Base-by-base conservation (phyloP, 1,140 invertebrate species). In the Pristionchus pacificus region DNA sequence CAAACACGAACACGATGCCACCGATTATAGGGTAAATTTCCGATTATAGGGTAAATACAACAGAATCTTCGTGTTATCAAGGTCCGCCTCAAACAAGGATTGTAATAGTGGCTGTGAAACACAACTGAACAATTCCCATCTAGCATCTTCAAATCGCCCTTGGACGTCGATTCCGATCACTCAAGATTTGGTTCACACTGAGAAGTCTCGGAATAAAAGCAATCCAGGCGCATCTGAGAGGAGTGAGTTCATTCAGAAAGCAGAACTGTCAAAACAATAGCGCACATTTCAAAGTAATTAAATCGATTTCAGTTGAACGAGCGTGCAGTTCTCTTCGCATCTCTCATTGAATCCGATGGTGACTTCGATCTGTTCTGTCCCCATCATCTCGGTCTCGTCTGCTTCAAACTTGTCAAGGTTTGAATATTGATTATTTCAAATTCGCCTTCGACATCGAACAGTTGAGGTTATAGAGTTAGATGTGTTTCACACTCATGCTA, bases 61-160 rank as follows among this genome's bases (percentile, higher is more conserved):
- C 0, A 28, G 32, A 59, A 6, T 31, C n/a, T 32, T 15, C 13
- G 13, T 61, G 28, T 14, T 13, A 15, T n/a, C n/a, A n/a, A n/a
- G n/a, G n/a, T n/a, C n/a, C n/a, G n/a, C n/a, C n/a, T n/a, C n/a
- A n/a, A n/a, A n/a, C n/a, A n/a, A n/a, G n/a, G n/a, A n/a, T n/a
- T n/a, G n/a, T n/a, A n/a, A n/a, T n/a, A n/a, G n/a, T n/a, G n/a
- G n/a, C n/a, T n/a, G n/a, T n/a, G n/a, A n/a, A n/a, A n/a, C n/a
- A n/a, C n/a, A n/a, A n/a, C n/a, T n/a, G n/a, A n/a, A n/a, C n/a
- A n/a, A n/a, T n/a, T n/a, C n/a, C n/a, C n/a, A n/a, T n/a, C n/a
- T n/a, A 95, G 88, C 91, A 97, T 81, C 95, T 93, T 92, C 93
- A 95, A 86, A 93, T 97, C 79, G 89, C 93, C 14, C 84, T 97